A percentile compares a stretch with the other conserved stretches of the same genome.
Conservation (phyloP, 2,113 vertebrate species). For the Orycteropus afer region DNA sequence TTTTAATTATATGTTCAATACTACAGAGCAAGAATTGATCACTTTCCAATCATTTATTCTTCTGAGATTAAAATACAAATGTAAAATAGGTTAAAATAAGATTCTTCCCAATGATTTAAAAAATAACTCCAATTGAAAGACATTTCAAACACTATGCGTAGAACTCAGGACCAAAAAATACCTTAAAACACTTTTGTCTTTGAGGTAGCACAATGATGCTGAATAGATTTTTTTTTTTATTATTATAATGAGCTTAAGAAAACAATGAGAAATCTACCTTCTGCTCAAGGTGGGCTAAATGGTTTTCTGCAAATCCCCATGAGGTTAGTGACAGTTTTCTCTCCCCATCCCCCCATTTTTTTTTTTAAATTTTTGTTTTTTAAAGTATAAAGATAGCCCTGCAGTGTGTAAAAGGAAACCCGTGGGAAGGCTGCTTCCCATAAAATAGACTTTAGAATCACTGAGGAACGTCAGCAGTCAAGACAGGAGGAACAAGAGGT, state of each 20-base stretch:
- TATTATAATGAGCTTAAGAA: constrained; percentile 81
- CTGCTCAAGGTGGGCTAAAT: constrained; percentile 83
- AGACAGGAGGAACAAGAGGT: constrained; percentile 73
- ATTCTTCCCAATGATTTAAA: constrained; percentile 79
- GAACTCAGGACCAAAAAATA: constrained; percentile 84
- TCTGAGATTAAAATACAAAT: constrained; percentile 83
- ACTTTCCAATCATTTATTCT: constrained; percentile 78
- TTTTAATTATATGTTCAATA: constrained; percentile 70
- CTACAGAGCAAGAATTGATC: constrained; percentile 81
- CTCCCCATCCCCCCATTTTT: constrained; percentile 67
- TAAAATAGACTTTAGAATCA: constrained; percentile 78
- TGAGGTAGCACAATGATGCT: constrained; percentile 91
- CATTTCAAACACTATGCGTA: constrained; percentile 78
- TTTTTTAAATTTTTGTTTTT: constrained; percentile 56
- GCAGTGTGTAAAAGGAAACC: constrained; percentile 82
- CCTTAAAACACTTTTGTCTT: constrained; percentile 88
- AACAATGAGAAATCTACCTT: constrained; percentile 76
- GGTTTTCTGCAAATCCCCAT: constrained; percentile 78
- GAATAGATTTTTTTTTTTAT: constrained; percentile 82
- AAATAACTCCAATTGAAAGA: constrained; percentile 79
- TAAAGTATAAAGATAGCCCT: constrained; percentile 83
- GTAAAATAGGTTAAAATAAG: constrained; percentile 83
- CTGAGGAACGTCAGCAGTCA: constrained; percentile 70
- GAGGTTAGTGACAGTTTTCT: constrained; percentile 78
- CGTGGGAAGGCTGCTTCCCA: constrained; percentile 83